Evolutionary conservation across 2,113 vertebrate species (phyloP).

Genomic region (Coturnix japonica): DNA sequence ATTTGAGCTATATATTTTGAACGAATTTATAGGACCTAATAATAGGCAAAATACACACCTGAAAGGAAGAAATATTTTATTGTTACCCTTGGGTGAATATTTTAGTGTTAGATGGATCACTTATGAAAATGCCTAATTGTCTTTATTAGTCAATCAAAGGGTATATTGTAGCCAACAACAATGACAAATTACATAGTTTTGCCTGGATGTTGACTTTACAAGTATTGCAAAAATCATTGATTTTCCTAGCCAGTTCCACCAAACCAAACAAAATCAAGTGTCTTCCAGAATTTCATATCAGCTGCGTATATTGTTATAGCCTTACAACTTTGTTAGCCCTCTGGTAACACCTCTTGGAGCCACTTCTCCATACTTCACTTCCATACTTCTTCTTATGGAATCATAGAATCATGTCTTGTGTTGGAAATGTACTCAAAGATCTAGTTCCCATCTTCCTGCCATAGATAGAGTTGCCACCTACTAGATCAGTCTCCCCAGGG

Average conservation of each 20-base stretch:
- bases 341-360: neutral
- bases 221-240: neutral
- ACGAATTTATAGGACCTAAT: neutral
- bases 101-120: neutral
- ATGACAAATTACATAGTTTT: neutral
- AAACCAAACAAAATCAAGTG: neutral
- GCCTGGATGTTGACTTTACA: neutral
- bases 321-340: neutral
- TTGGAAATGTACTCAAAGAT: neutral
- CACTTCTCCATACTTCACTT: no score
- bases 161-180: neutral
- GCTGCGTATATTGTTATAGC: neutral
- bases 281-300: neutral
- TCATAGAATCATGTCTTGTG: neutral
- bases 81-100: neutral
- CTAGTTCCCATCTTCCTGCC: neutral
- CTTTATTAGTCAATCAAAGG: neutral
- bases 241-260: neutral
- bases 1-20: neutral
- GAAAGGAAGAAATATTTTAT: neutral
- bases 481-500: neutral
- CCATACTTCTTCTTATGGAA: neutral
- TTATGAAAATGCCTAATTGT: neutral
- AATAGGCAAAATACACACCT: neutral
- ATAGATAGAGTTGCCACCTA: neutral